These are phyloP conservation scores for Nemurella pictetii DNA, from an alignment of 2,888 invertebrate genomes.

Conservation along the genomic window DNA sequence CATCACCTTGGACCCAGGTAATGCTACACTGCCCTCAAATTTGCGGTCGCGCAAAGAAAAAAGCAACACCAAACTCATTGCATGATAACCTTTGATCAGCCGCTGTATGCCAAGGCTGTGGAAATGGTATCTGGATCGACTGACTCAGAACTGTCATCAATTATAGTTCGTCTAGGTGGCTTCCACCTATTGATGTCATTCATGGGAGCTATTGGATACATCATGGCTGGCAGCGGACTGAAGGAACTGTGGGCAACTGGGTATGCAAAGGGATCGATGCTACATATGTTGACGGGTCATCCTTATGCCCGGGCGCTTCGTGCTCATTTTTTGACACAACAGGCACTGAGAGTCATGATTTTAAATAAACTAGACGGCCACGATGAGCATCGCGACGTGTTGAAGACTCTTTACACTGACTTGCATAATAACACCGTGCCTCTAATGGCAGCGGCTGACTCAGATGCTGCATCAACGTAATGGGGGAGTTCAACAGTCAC, in stretches of 20 bases:
- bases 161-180: conserved; percentile 4
- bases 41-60: not conserved
- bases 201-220: conserved; percentile 12
- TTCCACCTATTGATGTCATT: conserved; percentile 24
- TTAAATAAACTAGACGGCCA: not conserved
- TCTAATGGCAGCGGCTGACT: too few species aligned
- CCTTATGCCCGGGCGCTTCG: not conserved
- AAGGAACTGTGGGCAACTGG: not conserved
- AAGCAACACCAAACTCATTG: not conserved
- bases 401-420: not conserved
- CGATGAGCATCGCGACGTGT: not conserved
- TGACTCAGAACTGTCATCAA: not conserved
- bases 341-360: not conserved
- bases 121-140: not conserved
- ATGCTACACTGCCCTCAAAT: not conserved
- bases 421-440: not conserved
- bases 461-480: too few species aligned
- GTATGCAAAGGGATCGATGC: conserved; percentile 1
- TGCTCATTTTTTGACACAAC: conserved; percentile 6
- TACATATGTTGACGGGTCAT: conserved; percentile 7
- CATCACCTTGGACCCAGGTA: too few species aligned
- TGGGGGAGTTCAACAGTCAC: too few species aligned
- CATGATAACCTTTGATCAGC: conserved; percentile 26
- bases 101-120: conserved; percentile 8
- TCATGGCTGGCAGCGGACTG: conserved; percentile 24